These are phyloP conservation scores for Cyrtorhinus lividipennis DNA, from an alignment of 1,140 invertebrate species.

Conservation along the genomic window DNA sequence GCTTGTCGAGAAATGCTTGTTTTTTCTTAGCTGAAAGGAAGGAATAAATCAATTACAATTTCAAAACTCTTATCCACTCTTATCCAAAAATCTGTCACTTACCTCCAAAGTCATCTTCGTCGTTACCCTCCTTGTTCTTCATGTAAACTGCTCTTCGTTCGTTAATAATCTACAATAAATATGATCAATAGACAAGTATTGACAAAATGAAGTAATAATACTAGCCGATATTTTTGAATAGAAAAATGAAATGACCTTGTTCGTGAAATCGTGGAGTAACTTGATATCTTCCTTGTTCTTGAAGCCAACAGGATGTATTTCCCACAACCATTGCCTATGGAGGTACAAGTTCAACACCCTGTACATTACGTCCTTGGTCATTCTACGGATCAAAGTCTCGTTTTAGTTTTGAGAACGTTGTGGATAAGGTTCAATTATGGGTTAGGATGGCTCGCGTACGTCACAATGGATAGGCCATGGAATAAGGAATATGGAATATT, in stretches of 20 bases:
- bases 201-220: too few species aligned
- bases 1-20: conserved; percentile 43
- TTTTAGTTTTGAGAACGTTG: too few species aligned
- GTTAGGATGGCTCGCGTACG: too few species aligned
- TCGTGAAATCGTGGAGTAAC: background rate
- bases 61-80: too few species aligned
- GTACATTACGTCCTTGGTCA: background rate
- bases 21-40: conserved; percentile 12
- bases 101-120: background rate
- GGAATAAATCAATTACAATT: too few species aligned
- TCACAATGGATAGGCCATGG: background rate
- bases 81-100: background rate
- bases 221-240: too few species aligned
- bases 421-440: too few species aligned
- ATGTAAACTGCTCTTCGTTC: background rate
- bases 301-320: background rate
- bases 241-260: background rate
- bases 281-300: background rate
- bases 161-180: background rate
- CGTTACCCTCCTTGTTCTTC: background rate
- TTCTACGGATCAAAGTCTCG: too few species aligned
- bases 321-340: background rate
- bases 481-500: background rate
- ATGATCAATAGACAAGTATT: too few species aligned
- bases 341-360: background rate